Evolutionary conservation across 1,140 invertebrate genomes (phyloP).

Genomic region (Heliconius hewitsoni): DNA sequence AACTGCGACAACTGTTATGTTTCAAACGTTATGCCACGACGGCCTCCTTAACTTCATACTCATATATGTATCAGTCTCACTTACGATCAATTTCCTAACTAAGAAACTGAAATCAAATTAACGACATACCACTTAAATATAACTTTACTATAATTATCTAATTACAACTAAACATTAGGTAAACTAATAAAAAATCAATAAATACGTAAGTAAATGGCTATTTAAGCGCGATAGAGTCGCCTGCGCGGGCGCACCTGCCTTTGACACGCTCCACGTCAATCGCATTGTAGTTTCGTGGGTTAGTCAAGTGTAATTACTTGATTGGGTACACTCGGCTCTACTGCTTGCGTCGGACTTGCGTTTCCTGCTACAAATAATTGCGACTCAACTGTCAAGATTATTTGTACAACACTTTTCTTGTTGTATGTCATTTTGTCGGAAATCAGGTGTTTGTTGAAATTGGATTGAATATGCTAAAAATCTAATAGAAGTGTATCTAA

Average conservation of each 20-base stretch:
- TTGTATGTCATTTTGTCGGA: not conserved
- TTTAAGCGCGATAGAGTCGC: not conserved
- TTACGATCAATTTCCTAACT: not conserved
- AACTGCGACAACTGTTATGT: too few relatives aligned
- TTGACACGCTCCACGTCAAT: slow-evolving; percentile 6
- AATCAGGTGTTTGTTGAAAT: not conserved
- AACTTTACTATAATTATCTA: not conserved
- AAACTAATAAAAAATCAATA: not conserved
- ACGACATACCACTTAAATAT: not conserved
- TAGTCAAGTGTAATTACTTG: not conserved
- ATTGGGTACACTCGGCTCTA: not conserved
- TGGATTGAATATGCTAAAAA: too few relatives aligned
- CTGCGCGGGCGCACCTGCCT: not conserved
- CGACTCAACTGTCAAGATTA: not conserved
- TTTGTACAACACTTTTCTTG: not conserved
- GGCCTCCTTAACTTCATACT: too few relatives aligned
- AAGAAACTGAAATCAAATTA: not conserved
- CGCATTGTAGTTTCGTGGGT: not conserved
- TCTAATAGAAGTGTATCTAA: too few relatives aligned
- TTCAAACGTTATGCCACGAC: too few relatives aligned
- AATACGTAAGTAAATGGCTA: not conserved
- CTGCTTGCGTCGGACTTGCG: not conserved
- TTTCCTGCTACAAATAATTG: slow-evolving; percentile 4
- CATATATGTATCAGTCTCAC: not conserved
- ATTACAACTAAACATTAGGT: not conserved